These are phyloP conservation scores for Siphlonurus alternatus DNA, from an alignment of 2,888 invertebrate species.

Conservation along the genomic window DNA sequence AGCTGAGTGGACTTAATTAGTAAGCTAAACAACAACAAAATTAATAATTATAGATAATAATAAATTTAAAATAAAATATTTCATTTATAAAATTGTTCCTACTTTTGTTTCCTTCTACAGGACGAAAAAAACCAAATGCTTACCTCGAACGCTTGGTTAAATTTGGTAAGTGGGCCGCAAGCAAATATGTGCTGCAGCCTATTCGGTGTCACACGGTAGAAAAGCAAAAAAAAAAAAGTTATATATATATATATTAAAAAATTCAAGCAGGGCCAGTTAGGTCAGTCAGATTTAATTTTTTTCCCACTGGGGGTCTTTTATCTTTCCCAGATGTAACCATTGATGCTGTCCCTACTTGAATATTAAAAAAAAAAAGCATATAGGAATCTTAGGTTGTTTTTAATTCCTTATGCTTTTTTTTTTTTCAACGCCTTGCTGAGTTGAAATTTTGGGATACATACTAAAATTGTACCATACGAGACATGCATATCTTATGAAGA, in stretches of 20 bases:
- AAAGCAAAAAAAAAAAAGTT: too few species aligned
- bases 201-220: conserved; percentile 2
- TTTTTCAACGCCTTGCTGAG: neutral
- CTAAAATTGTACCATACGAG: too few species aligned
- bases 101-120: conserved; percentile 23
- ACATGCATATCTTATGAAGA: too few species aligned
- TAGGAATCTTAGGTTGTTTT: neutral
- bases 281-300: neutral
- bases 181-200: conserved; percentile 1
- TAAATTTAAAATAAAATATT: neutral
- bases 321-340: too few species aligned
- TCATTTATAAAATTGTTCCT: neutral
- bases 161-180: conserved; percentile 32
- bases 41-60: neutral
- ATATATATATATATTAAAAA: neutral
- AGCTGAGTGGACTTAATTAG: neutral
- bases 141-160: conserved; percentile 40
- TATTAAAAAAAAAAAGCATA: neutral
- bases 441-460: neutral
- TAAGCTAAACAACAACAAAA: neutral
- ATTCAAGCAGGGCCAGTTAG: neutral
- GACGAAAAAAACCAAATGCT: conserved; percentile 45
- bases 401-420: neutral
- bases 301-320: neutral
- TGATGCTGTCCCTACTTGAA: too few species aligned